These are phyloP conservation scores for Agrypnia vestita DNA, from an alignment of 1,140 invertebrate genomes.

Conservation along the genomic window DNA sequence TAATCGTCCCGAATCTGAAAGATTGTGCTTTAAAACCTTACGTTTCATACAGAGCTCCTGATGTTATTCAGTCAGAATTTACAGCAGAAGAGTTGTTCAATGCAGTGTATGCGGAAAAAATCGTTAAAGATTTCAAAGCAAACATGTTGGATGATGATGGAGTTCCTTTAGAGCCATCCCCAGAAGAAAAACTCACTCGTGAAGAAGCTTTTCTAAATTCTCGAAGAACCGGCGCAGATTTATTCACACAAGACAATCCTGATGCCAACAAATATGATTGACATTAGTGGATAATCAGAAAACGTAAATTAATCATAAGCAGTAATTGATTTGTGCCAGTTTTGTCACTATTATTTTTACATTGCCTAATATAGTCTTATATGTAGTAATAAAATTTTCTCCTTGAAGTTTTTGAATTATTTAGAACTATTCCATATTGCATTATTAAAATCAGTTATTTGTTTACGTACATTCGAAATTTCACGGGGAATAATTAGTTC, in stretches of 20 bases:
- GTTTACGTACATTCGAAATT: no score
- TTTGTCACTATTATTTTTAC: neutral
- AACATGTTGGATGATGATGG: slow-evolving; percentile 82
- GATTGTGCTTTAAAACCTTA: slow-evolving; percentile 91
- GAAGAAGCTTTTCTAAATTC: slow-evolving; percentile 81
- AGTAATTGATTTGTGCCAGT: neutral
- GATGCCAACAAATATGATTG: no score
- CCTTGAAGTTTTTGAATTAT: no score
- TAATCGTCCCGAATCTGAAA: slow-evolving; percentile 92
- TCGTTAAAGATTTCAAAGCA: slow-evolving; percentile 83
- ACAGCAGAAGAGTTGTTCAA: slow-evolving; percentile 90
- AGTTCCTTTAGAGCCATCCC: slow-evolving; percentile 80
- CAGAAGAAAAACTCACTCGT: slow-evolving; percentile 80
- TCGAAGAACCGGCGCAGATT: slow-evolving; percentile 84
- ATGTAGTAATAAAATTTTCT: no score
- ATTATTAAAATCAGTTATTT: no score
- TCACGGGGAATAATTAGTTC: no score
- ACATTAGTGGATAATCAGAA: neutral
- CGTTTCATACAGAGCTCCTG: slow-evolving; percentile 87
- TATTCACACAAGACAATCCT: slow-evolving; percentile 72
- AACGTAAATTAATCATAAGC: neutral
- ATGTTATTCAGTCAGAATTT: slow-evolving; percentile 85
- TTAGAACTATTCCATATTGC: no score
- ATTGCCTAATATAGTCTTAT: no score
- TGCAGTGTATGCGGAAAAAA: slow-evolving; percentile 86